A percentile compares a stretch with the other conserved stretches of the same genome.
Evolutionary conservation across 2,113 vertebrate genomes (phyloP).

Genomic region (Myiozetetes cayanensis): DNA sequence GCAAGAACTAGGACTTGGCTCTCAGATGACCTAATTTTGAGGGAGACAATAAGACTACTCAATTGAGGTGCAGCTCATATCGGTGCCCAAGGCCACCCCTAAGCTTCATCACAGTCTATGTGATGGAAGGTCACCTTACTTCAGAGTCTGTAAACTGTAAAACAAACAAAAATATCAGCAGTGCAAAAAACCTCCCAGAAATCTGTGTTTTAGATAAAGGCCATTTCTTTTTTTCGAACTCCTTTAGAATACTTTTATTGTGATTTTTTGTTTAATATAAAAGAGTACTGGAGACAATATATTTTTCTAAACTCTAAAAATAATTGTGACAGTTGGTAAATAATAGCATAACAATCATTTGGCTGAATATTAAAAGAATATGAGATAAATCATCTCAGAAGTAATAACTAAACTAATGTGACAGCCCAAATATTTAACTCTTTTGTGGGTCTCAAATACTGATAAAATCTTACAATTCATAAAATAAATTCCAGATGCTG

Average conservation of each 20-base stretch:
- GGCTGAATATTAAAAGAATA: not conserved
- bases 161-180: not conserved
- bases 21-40: conserved; percentile 53
- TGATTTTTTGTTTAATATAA: not conserved
- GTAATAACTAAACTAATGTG: not conserved
- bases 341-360: not conserved
- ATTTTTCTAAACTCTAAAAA: not conserved
- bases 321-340: not conserved
- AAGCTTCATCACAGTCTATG: not conserved
- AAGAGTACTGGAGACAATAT: not conserved
- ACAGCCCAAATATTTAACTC: not conserved
- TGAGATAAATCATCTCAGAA: not conserved
- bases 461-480: not conserved
- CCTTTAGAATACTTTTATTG: not conserved
- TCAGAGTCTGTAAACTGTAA: not conserved
- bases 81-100: conserved; percentile 45
- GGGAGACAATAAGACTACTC: conserved; percentile 47
- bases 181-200: not conserved
- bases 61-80: conserved; percentile 55
- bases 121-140: conserved; percentile 55
- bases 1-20: conserved; percentile 14
- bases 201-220: not conserved
- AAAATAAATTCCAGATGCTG: not conserved
- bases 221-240: not conserved
- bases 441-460: not conserved